Percentiles rank a stretch among this genome's conserved stretches.
These are phyloP conservation scores for Aurelia sp. DNA, from an alignment of 30 jellyfish, hydroid and myxozoan genomes.

Conservation along the genomic window DNA sequence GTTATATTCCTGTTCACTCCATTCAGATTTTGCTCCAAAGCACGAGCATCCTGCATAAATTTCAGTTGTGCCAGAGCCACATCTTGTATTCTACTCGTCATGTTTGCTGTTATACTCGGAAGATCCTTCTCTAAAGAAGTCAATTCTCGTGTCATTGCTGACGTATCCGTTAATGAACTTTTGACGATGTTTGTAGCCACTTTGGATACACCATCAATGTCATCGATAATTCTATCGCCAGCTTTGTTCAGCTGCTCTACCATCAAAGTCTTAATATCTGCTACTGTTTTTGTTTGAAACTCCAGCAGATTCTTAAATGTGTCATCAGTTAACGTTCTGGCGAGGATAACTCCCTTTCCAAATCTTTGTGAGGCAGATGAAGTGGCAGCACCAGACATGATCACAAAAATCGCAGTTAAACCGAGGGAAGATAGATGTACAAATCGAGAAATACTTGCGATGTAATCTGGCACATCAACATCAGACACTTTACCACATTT, in stretches of 20 bases:
- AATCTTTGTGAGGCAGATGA: conserved; percentile 35
- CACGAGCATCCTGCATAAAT: background rate
- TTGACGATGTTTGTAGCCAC: background rate
- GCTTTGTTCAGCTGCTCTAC: conserved; percentile 30
- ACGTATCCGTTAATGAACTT: background rate
- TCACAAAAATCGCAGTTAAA: background rate
- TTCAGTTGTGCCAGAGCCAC: background rate
- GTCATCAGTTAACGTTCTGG: conserved; percentile 16
- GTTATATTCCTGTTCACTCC: conserved; percentile 2
- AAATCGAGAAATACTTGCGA: background rate
- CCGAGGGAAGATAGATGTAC: conserved; percentile 12
- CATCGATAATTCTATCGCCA: conserved; percentile 5
- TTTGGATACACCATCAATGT: background rate
- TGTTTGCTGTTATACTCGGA: background rate
- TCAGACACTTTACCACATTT: conserved; percentile 19
- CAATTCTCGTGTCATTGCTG: conserved; percentile 3
- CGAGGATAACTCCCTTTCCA: conserved; percentile 21
- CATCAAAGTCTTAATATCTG: conserved; percentile 20
- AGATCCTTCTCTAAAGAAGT: conserved; percentile 3
- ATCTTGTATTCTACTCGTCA: background rate
- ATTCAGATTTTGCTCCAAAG: conserved; percentile 4
- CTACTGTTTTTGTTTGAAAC: conserved; percentile 33
- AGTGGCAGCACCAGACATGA: conserved; percentile 41
- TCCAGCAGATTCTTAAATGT: conserved; percentile 31
- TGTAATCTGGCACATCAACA: background rate